Evolutionary conservation across 1,140 invertebrate species (phyloP).

Genomic region (Uloborus diversus): DNA sequence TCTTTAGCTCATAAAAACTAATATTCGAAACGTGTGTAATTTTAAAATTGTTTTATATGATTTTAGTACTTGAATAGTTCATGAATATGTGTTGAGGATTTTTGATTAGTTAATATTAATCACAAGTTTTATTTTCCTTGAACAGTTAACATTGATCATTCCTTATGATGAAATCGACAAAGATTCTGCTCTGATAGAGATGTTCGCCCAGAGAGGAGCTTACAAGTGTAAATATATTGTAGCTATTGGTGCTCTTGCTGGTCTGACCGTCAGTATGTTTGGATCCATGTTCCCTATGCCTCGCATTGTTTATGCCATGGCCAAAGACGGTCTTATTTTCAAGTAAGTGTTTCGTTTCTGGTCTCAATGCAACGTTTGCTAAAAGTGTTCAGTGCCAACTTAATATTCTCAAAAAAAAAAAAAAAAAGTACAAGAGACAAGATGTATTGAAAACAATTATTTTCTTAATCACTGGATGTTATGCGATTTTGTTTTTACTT

Average conservation of each 20-base stretch:
- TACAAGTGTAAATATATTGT: constrained; percentile 84
- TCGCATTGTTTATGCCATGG: constrained; percentile 93
- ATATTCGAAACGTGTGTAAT: too few species aligned
- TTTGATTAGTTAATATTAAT: too few species aligned
- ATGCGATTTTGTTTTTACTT: neutral
- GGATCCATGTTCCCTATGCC: constrained; percentile 98
- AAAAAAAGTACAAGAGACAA: constrained; percentile 59
- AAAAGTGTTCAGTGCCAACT: too few species aligned
- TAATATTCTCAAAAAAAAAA: too few species aligned
- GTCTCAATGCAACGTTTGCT: constrained; percentile 20
- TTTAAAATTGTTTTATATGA: too few species aligned
- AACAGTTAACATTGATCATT: constrained; percentile 71
- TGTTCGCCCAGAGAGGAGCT: constrained; percentile 89
- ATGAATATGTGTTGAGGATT: too few species aligned
- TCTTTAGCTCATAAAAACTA: too few species aligned
- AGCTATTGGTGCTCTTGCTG: constrained; percentile 87
- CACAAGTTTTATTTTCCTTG: neutral
- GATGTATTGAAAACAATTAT: neutral
- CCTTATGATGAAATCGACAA: constrained; percentile 85
- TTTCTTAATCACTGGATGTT: neutral
- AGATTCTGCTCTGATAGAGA: constrained; percentile 88
- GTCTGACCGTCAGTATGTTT: constrained; percentile 89
- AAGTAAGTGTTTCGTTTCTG: constrained; percentile 68
- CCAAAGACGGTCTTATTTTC: constrained; percentile 90
- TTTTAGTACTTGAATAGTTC: too few species aligned